Evolutionary conservation across 2,888 invertebrate species (phyloP).

Genomic region (Amiota mariae): DNA sequence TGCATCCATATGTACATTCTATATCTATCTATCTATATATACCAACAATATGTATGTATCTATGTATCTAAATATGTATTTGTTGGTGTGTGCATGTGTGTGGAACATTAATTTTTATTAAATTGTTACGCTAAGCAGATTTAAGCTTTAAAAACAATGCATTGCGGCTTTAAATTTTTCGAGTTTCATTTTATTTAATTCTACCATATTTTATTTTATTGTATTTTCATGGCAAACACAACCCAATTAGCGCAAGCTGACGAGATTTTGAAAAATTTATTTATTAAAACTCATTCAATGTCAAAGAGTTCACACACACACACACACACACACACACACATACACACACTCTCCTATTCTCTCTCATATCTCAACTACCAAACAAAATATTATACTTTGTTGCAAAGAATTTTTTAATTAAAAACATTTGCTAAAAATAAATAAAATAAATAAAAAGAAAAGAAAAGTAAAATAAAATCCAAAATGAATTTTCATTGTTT

Average conservation of each 20-base stretch:
- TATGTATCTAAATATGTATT: not conserved
- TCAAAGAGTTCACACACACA: constrained; percentile 44
- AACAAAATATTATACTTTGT: not conserved
- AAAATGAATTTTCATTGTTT: too few relatives aligned
- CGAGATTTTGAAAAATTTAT: constrained; percentile 59
- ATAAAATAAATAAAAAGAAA: constrained; percentile 14
- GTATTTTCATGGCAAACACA: constrained; percentile 30
- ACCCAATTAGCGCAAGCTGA: constrained; percentile 59
- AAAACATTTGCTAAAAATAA: constrained; percentile 42
- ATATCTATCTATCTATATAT: too few relatives aligned
- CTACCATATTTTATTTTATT: not conserved
- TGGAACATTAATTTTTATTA: constrained; percentile 24
- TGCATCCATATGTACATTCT: not conserved
- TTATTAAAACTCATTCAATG: constrained; percentile 43
- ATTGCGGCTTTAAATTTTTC: constrained; percentile 21
- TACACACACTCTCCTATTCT: too few relatives aligned
- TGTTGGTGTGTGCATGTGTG: constrained; percentile 21
- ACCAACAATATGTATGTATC: not conserved
- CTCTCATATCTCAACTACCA: constrained; percentile 41
- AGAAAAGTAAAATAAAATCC: constrained; percentile 5
- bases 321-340: too few relatives aligned
- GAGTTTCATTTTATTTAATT: not conserved
- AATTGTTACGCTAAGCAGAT: constrained; percentile 19
- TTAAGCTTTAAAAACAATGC: constrained; percentile 20
- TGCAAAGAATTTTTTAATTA: constrained; percentile 54